Percentiles rank a stretch among this genome's conserved stretches.
Evolutionary conservation across 1,140 invertebrate genomes (phyloP).

Genomic region (Sitophilus oryzae): DNA sequence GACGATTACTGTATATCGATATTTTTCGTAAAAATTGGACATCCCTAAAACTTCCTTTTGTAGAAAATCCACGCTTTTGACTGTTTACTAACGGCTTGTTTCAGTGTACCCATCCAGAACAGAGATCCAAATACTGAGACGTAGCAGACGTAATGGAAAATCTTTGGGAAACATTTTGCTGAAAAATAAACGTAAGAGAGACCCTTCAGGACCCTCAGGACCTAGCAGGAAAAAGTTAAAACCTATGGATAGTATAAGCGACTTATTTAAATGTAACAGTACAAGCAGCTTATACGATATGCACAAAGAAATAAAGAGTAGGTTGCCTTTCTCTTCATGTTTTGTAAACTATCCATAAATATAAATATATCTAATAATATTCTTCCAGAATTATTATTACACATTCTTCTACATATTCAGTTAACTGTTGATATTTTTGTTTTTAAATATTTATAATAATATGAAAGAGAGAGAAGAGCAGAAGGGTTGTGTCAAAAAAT

Average conservation of each 20-base stretch:
- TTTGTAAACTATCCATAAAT: no score
- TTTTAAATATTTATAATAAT: no score
- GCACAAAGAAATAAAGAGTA: conserved; percentile 23
- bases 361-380: no score
- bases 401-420: no score
- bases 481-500: no score
- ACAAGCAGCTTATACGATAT: conserved; percentile 18
- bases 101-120: background rate
- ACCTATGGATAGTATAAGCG: conserved; percentile 1
- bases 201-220: conserved; percentile 1
- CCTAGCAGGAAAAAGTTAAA: background rate
- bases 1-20: no score
- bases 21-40: no score
- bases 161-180: background rate
- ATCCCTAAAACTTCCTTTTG: background rate
- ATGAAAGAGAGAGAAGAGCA: no score
- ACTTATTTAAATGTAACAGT: conserved; percentile 16
- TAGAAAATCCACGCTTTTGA: background rate
- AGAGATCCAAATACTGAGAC: background rate
- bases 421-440: no score
- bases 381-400: no score
- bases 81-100: background rate
- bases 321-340: no score
- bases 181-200: conserved; percentile 14
- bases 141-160: conserved; percentile 3